Base-by-base conservation (phyloP, 2,888 invertebrate species). In the Drosophila kuntzei region DNA sequence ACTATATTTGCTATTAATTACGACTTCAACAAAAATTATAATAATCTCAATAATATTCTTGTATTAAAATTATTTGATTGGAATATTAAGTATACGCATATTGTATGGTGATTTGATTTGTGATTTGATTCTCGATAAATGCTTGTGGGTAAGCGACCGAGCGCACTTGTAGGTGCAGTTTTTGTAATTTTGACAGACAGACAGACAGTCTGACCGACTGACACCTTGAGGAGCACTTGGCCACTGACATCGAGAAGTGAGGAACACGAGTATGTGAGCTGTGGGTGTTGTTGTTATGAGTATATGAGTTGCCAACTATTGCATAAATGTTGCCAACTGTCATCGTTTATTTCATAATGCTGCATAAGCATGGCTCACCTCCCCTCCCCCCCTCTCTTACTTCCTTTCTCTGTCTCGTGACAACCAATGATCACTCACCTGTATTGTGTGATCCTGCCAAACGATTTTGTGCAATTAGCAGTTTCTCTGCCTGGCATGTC, bases 401-500 rank as follows among this genome's bases (percentile, higher is more conserved):
- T 25, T 1, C 27, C 4, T n/a, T 2, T 4, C 22, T 27, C n/a
- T n/a, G 1, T 44, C 5, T 7, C 0, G 12, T 2, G 3, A 22
- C n/a, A 1, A 14, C 3, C 14, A 27, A n/a, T 53, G 25, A 22
- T 27, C 39, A 71, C 89, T 89, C 69, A 88, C 89, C 83, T 81
- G 76, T 68, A 71, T 76, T 77, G 71, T 70, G 73, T 74, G 79
- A 81, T 79, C 73, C 78, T 83, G 79, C 78, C 80, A 72, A 70
- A 74, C 77, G 74, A 77, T 79, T 86, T 76, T 72, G 53, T 71
- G 73, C 53, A 60, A 62, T 58, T 49, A 44, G 46, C 74, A 76
- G 71, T 84, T 84, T 74, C 66, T 76, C 79, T 64, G 84, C 81
- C 81, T 46, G 81, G 71, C 84, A 81, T 89, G 66, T 79, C 89